Evolutionary conservation across 2,888 invertebrate species (phyloP).

Genomic region (Parnassius orleans): DNA sequence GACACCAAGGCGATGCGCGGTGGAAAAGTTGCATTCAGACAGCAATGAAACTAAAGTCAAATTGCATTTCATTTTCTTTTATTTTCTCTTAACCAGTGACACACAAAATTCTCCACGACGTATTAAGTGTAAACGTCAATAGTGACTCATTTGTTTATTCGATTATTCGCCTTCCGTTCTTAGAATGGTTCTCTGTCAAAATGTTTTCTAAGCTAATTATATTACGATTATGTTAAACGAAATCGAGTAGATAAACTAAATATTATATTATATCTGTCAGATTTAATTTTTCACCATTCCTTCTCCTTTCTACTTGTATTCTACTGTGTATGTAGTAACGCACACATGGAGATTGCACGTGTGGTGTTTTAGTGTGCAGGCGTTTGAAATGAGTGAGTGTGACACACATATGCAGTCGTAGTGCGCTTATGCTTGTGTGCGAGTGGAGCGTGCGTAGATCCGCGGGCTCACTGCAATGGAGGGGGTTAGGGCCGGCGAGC

Average conservation of each 20-base stretch:
- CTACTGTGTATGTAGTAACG: constrained; percentile 39
- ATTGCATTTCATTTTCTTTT: background rate
- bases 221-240: constrained; percentile 34
- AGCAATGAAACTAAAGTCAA: constrained; percentile 23
- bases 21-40: constrained; percentile 41
- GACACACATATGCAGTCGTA: constrained; percentile 37
- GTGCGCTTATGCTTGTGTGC: constrained; percentile 48
- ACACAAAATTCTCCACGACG: constrained; percentile 25
- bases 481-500: constrained; percentile 66
- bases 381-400: constrained; percentile 35
- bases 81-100: constrained; percentile 12
- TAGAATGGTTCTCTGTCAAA: constrained; percentile 12
- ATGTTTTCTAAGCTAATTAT: constrained; percentile 29
- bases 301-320: constrained; percentile 63
- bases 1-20: constrained; percentile 44
- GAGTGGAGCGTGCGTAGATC: constrained; percentile 55
- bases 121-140: constrained; percentile 29
- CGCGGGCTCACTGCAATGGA: constrained; percentile 53
- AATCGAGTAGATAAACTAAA: constrained; percentile 21
- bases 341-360: constrained; percentile 40
- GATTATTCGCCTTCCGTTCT: constrained; percentile 34
- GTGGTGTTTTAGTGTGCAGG: constrained; percentile 35
- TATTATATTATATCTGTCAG: constrained; percentile 44
- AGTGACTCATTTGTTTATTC: constrained; percentile 31
- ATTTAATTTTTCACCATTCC: constrained; percentile 69